phyloP scores from a whole-genome alignment of 2,888 invertebrate genomes.

The Drepana falcataria region DNA sequence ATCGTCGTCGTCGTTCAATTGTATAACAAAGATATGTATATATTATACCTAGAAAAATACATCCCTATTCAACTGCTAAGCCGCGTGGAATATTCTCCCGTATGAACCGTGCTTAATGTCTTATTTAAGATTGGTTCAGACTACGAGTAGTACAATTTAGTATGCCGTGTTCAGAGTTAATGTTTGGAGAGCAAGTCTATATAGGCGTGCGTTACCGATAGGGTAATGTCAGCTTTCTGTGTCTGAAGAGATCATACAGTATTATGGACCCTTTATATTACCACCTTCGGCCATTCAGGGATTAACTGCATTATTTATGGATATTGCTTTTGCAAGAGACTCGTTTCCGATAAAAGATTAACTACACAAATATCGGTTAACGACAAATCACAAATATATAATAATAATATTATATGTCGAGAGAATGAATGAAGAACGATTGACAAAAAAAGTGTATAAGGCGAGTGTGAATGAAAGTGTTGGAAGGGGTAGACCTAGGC shows the following conservation, averaged over 20 bases:
- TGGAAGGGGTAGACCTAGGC: too few relatives aligned
- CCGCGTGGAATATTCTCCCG: slow-evolving; percentile 4
- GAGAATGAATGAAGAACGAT: too few relatives aligned
- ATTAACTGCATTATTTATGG: neutral
- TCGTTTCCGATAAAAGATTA: too few relatives aligned
- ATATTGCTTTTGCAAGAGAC: too few relatives aligned
- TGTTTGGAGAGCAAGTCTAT: slow-evolving; percentile 12
- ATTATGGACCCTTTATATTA: neutral
- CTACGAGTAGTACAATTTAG: too few relatives aligned
- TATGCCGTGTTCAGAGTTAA: too few relatives aligned
- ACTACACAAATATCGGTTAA: too few relatives aligned
- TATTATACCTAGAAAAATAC: neutral
- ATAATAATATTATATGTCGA: too few relatives aligned
- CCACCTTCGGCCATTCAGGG: neutral
- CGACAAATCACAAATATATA: too few relatives aligned
- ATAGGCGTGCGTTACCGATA: slow-evolving; percentile 34
- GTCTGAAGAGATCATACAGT: neutral
- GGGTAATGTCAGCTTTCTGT: slow-evolving; percentile 24
- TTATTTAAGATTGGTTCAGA: slow-evolving; percentile 30
- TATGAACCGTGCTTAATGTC: slow-evolving; percentile 28
- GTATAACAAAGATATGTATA: neutral
- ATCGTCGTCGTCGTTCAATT: too few relatives aligned
- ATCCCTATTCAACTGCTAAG: neutral
- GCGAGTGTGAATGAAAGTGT: too few relatives aligned
- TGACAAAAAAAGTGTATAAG: too few relatives aligned